Evolutionary conservation across 2,888 invertebrate genomes (phyloP), one percentile per base, ranked within the genome.

Genomic region (Caenorhabditis angaria): DNA sequence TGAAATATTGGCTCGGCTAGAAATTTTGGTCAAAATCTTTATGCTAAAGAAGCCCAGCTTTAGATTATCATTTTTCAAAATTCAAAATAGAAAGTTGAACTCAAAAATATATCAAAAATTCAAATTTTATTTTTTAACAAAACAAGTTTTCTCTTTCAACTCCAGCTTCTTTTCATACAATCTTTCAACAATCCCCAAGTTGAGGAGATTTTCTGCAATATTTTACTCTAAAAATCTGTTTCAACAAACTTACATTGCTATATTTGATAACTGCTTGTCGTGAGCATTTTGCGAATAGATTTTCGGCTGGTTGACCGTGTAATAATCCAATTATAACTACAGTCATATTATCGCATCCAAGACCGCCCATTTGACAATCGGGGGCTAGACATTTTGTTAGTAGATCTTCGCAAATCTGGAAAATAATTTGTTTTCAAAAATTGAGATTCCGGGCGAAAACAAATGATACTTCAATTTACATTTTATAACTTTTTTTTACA

Each of bases 271-370:
- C 70, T 1, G 76, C 68, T 22, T 68, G 68, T 41, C 76, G 65
- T 12, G 75, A 67, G 55, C 80, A 80, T 32, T 75, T 76, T 2
- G 64, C 62, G 35, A 69, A 74, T 8, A 77, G 65, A 1, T 25
- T 28, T 18, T 78, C 77, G 22, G 60, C 59, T 8, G 77, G 61
- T 57, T 76, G 68, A 12, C 73, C 76, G 27, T 82, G 78, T 18
- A 83, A 65, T 20, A 87, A 67, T 57, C 83, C 83, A 27, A 87
- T 80, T 8, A 86, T 65, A 3, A 80, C 76, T 50, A 80, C 96
- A 25, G 97, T 97, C 97, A 99, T 99, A 90, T 99, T 99, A 90
- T 99, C 97, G 89, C 97, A 82, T 81, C 97, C 97, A 53, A 97
- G 91, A 1, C 97, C 97, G 54, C 94, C 95, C 91, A 97, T 95